Conservation (phyloP, 2,797 vertebrate species). For the Otus scops region DNA sequence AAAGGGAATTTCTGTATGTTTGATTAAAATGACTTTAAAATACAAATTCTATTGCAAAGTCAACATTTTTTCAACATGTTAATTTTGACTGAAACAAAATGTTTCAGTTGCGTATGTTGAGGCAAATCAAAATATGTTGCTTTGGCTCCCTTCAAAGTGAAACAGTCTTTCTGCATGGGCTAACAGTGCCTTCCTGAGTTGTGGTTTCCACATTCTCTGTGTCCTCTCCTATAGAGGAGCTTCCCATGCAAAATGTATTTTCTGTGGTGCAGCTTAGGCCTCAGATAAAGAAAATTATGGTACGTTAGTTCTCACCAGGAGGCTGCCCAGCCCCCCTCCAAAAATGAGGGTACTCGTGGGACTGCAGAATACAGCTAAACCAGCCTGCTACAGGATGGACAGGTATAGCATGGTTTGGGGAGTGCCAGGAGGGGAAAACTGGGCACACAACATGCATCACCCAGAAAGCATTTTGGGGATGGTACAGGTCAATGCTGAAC, state of each 20-base stretch:
- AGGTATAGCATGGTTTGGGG: too few species aligned
- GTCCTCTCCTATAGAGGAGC: neutral
- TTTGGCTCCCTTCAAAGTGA: neutral
- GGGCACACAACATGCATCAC: neutral
- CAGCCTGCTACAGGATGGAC: too few species aligned
- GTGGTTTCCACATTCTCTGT: neutral
- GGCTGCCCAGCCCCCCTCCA: neutral
- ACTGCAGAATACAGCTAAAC: neutral
- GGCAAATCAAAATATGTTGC: neutral
- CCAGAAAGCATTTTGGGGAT: neutral
- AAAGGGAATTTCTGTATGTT: neutral
- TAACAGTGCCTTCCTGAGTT: neutral
- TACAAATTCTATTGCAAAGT: neutral
- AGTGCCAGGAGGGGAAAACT: neutral
- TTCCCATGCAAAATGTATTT: neutral
- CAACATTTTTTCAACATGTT: neutral
- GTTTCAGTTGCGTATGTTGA: neutral
- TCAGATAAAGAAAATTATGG: neutral
- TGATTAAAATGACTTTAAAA: neutral
- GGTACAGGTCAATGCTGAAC: neutral
- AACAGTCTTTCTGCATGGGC: neutral
- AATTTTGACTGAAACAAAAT: neutral
- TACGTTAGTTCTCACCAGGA: neutral
- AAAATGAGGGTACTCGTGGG: neutral
- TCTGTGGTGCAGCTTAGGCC: neutral